A percentile compares a stretch with the other conserved stretches of the same genome.
phyloP scores from a whole-genome alignment of 2,113 vertebrate genomes.

The Corythornis cristatus region DNA sequence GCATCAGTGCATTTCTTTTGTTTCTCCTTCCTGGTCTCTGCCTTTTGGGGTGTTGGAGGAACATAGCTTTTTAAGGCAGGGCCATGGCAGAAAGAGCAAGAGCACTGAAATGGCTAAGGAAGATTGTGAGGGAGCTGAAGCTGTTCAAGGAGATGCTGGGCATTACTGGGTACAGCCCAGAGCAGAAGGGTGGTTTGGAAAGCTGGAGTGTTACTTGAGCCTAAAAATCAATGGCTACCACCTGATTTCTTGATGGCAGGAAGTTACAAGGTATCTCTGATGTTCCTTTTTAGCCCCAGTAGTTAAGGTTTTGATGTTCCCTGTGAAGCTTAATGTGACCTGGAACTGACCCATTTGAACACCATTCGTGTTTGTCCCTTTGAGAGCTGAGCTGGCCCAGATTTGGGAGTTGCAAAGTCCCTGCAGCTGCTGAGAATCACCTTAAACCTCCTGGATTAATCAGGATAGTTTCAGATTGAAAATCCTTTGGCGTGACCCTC shows the following conservation, averaged over 20 bases:
- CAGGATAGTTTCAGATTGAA: neutral
- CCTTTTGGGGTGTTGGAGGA: neutral
- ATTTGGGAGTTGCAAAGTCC: neutral
- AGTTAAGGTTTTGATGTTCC: neutral
- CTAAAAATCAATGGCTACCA: neutral
- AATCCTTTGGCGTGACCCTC: neutral
- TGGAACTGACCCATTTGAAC: neutral
- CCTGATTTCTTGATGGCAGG: neutral
- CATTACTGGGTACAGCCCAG: neutral
- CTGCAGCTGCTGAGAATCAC: neutral
- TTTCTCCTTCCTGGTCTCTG: neutral
- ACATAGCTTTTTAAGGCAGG: neutral
- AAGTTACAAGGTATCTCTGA: neutral
- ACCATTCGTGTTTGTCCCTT: fast-evolving
- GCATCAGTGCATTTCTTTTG: neutral
- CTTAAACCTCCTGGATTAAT: neutral
- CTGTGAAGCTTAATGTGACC: neutral
- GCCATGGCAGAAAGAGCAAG: neutral
- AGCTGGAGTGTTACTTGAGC: neutral
- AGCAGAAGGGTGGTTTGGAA: neutral
- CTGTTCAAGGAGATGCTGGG: fast-evolving
- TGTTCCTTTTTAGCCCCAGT: neutral
- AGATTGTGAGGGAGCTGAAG: neutral
- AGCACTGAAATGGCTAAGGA: neutral
- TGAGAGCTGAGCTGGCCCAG: neutral